Base-by-base conservation (phyloP, 2,888 invertebrate species). In the Hartigia nigra region DNA sequence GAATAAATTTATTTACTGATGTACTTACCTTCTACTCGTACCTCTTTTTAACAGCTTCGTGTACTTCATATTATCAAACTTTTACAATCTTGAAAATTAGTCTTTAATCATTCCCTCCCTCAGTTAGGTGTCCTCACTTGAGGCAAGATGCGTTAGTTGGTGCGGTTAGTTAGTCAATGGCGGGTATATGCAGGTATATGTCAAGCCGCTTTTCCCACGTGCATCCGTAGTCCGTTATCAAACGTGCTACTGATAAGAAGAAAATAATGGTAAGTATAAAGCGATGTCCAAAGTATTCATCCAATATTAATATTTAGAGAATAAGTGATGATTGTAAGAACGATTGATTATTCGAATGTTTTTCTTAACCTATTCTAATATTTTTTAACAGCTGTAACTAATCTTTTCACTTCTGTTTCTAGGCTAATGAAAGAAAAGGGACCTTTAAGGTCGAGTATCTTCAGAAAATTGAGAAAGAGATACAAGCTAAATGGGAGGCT, bases 391-490 rank as follows among this genome's bases (percentile, higher is more conserved):
- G 55, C 55, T 55, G 55, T 55, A 9, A 72, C 31, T 72, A 72
- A 72, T 31, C 12, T 31, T 34, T 12, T 12, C 12, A 72, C 23
- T 72, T 55, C 55, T 55, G 23, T 23, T 55, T 55, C 9, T 85
- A 89, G 83, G 87, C 88, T 70, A 83, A 90, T 72, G 95, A 96
- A 85, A 92, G 98, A 74, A 99, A 99, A 92, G 98, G 98, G 75
- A 98, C 98, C n/a, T 97, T 97, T 87, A 99, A 99, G 93, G 97
- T 99, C 70, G 96, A 97, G 90, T 97, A 97, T 90, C 94, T 99
- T 9, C 96, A 97, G 91, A 95, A 96, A 86, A 97, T 99, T 84
- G 99, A 99, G 90, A 93, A 93, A 80, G 94, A 95, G 82, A 95
- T 98, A 23, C 99, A 99, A 91, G 93, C 94, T 80, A 94, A 94